Conservation (phyloP, 2,113 vertebrate species). For the Rafetus swinhoei region DNA sequence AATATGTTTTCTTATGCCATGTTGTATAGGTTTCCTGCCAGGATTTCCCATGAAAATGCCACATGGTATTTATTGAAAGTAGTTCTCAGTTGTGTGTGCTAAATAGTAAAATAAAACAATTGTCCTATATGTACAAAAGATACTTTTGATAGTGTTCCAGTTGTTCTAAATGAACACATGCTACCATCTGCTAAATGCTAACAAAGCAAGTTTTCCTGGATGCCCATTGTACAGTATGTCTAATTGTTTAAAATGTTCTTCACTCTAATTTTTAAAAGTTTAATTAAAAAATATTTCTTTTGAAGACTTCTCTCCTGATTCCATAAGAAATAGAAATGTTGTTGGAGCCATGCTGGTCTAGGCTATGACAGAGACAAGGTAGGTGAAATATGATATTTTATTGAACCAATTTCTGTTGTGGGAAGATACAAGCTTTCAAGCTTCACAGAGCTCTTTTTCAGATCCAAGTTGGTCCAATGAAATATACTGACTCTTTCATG, state of each 20-base stretch:
- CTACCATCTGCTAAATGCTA: neutral
- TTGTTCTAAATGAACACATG: neutral
- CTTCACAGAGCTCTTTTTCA: neutral
- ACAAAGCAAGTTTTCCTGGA: fast-evolving
- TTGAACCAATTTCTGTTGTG: neutral
- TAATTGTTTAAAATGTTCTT: neutral
- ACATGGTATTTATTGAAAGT: neutral
- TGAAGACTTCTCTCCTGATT: neutral
- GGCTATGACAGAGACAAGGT: neutral
- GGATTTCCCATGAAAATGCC: neutral
- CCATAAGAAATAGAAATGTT: neutral
- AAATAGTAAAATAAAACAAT: neutral
- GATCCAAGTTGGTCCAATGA: neutral
- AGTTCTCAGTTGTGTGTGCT: neutral
- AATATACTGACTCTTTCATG: too few species aligned
- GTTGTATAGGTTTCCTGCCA: neutral
- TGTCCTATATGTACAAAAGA: neutral
- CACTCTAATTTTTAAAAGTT: neutral
- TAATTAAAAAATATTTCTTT: neutral
- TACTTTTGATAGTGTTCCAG: neutral
- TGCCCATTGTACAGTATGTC: neutral
- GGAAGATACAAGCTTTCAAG: neutral
- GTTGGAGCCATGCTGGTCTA: neutral
- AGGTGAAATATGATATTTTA: neutral
- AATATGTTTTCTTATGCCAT: neutral